Evolutionary conservation across 2,888 invertebrate genomes (phyloP).

Genomic region (Cheilosia scutellata): DNA sequence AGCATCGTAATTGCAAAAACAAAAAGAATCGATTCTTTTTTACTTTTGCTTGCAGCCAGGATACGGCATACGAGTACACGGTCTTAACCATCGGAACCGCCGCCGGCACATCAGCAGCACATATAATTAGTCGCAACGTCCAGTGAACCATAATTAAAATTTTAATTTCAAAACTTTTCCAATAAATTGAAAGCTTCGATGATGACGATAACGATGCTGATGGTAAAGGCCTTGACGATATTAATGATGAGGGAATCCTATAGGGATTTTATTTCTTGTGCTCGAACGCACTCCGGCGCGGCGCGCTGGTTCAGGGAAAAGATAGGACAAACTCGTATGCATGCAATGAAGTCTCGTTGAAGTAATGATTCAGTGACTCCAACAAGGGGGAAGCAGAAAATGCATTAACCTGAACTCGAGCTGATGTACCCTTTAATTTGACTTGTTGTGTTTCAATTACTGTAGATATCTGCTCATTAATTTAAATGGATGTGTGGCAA

Average conservation of each 20-base stretch:
- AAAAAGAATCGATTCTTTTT: conserved; percentile 6
- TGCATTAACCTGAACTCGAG: conserved; percentile 16
- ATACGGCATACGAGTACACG: background rate
- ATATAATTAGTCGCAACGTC: conserved; percentile 70
- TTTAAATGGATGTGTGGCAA: conserved; percentile 9
- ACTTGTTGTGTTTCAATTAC: conserved; percentile 45
- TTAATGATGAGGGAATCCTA: conserved; percentile 20
- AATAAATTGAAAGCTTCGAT: conserved; percentile 71
- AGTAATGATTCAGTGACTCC: background rate
- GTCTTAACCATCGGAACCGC: conserved; percentile 42
- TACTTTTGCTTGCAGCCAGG: conserved; percentile 11
- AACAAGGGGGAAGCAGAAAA: background rate
- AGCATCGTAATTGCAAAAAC: conserved; percentile 61
- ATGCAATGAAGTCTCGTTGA: conserved; percentile 4
- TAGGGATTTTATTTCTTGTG: conserved; percentile 45
- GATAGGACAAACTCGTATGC: background rate
- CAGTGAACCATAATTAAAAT: conserved; percentile 70
- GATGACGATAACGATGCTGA: conserved; percentile 41
- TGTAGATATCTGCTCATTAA: conserved; percentile 29
- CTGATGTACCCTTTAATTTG: conserved; percentile 37
- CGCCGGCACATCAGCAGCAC: conserved; percentile 42
- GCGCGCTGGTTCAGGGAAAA: conserved; percentile 3
- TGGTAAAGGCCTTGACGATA: conserved; percentile 28
- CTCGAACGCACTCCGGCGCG: conserved; percentile 16
- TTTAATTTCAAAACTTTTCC: conserved; percentile 75